Conservation (phyloP, 2,113 vertebrate genomes). For the Rhea americana region DNA sequence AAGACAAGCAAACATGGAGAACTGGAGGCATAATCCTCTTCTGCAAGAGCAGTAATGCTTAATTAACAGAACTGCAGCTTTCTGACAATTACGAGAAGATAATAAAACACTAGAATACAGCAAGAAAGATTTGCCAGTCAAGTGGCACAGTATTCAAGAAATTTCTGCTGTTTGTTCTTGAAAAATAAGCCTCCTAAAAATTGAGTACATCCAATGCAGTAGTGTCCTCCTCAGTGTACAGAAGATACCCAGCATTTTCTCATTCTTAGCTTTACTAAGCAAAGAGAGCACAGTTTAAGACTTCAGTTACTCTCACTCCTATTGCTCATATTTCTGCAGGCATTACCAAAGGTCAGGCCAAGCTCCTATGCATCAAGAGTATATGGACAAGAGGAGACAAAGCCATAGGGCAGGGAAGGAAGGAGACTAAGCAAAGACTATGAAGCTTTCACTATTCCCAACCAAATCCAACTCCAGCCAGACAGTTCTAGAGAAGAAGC, state of each 20-base stretch:
- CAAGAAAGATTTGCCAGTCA: constrained; percentile 21
- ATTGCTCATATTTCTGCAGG: background rate
- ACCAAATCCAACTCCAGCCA: background rate
- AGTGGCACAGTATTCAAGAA: constrained; percentile 25
- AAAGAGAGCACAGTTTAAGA: background rate
- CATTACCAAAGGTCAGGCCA: background rate
- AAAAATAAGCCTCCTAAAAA: constrained; percentile 1
- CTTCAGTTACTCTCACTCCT: background rate
- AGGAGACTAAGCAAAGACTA: background rate
- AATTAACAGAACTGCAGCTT: constrained; percentile 57
- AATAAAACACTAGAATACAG: constrained; percentile 17
- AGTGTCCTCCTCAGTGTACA: background rate
- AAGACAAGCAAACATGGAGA: background rate
- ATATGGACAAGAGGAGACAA: background rate
- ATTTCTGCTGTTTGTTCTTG: constrained; percentile 29
- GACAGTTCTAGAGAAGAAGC: background rate
- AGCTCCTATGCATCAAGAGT: background rate
- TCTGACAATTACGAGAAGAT: constrained; percentile 49
- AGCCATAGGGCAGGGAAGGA: background rate
- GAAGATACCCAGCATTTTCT: background rate
- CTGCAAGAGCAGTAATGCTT: constrained; percentile 24
- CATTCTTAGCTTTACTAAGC: background rate
- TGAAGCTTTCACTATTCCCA: background rate
- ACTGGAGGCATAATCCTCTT: constrained; percentile 28
- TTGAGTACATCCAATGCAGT: background rate